phyloP scores from a whole-genome alignment of 2,888 invertebrate genomes.

The Drosophila melanosoma region DNA sequence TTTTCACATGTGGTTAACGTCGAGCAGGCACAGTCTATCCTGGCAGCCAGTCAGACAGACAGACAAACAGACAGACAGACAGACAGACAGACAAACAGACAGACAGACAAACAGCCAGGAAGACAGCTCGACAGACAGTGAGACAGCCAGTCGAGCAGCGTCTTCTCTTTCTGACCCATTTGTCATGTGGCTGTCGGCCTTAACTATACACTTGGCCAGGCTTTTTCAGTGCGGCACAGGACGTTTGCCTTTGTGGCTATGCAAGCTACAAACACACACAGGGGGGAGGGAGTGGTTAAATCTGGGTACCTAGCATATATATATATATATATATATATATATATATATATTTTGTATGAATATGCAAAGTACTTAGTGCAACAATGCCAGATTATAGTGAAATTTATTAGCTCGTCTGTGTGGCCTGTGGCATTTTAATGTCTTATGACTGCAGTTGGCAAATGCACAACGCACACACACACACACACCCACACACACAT shows the following conservation, averaged over 20 bases:
- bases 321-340: no score
- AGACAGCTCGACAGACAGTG: slow-evolving; percentile 10
- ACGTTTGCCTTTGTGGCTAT: slow-evolving; percentile 60
- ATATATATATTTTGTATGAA: slow-evolving; percentile 69
- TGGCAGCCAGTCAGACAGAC: slow-evolving; percentile 27
- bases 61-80: slow-evolving; percentile 13
- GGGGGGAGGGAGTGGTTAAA: neutral
- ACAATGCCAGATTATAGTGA: slow-evolving; percentile 78
- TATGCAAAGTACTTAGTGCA: slow-evolving; percentile 81
- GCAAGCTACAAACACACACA: slow-evolving; percentile 45
- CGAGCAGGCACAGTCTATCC: slow-evolving; percentile 57
- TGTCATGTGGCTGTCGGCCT: slow-evolving; percentile 31
- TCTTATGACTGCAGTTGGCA: slow-evolving; percentile 51
- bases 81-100: no score
- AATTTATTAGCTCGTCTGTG: slow-evolving; percentile 76
- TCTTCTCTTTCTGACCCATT: slow-evolving; percentile 14
- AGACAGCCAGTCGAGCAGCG: slow-evolving; percentile 34
- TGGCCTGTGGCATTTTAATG: slow-evolving; percentile 53
- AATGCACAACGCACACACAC: slow-evolving; percentile 14
- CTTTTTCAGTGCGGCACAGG: slow-evolving; percentile 12
- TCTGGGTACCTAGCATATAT: slow-evolving; percentile 39
- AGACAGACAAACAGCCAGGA: no score
- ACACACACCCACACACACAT: neutral
- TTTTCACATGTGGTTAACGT: slow-evolving; percentile 81
- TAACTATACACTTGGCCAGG: slow-evolving; percentile 34